These are phyloP conservation scores for Neodiprion fabricii DNA, from an alignment of 1,140 invertebrate genomes.

Conservation along the genomic window DNA sequence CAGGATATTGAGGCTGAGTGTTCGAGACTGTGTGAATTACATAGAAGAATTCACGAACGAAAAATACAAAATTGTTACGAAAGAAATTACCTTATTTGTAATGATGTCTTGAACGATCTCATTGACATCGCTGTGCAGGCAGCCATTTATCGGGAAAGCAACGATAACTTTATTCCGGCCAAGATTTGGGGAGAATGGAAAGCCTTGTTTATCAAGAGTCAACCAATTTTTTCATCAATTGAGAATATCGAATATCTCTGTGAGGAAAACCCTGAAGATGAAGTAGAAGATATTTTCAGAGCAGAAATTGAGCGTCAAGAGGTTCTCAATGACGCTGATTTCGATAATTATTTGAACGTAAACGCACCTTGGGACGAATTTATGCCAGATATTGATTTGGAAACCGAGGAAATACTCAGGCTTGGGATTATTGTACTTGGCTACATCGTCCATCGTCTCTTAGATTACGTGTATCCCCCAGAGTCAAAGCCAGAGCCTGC, in stretches of 20 bases:
- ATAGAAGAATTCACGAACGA: conserved; percentile 59
- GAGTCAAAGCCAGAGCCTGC: conserved; percentile 47
- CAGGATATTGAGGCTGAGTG: conserved; percentile 62
- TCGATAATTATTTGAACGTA: conserved; percentile 49
- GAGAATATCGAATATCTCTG: conserved; percentile 17
- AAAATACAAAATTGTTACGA: conserved; percentile 49
- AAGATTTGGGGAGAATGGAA: conserved; percentile 63
- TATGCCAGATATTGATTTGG: conserved; percentile 38
- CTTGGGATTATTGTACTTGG: conserved; percentile 61
- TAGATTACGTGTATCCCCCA: conserved; percentile 64
- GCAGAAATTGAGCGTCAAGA: conserved; percentile 40
- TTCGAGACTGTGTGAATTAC: conserved; percentile 59
- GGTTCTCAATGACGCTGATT: conserved; percentile 44
- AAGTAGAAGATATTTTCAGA: conserved; percentile 25
- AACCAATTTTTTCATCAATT: conserved; percentile 56
- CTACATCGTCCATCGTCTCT: conserved; percentile 63
- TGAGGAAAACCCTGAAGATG: conserved; percentile 20
- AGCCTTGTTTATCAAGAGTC: conserved; percentile 59
- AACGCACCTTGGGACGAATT: conserved; percentile 47
- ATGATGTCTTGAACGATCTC: conserved; percentile 60
- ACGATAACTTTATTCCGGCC: conserved; percentile 51
- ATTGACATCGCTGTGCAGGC: conserved; percentile 61
- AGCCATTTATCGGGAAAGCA: conserved; percentile 57
- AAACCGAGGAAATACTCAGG: conserved; percentile 49
- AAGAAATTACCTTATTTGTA: conserved; percentile 59